phyloP scores from a whole-genome alignment of 23 tunicate species.

The Halocynthia aurantium region DNA sequence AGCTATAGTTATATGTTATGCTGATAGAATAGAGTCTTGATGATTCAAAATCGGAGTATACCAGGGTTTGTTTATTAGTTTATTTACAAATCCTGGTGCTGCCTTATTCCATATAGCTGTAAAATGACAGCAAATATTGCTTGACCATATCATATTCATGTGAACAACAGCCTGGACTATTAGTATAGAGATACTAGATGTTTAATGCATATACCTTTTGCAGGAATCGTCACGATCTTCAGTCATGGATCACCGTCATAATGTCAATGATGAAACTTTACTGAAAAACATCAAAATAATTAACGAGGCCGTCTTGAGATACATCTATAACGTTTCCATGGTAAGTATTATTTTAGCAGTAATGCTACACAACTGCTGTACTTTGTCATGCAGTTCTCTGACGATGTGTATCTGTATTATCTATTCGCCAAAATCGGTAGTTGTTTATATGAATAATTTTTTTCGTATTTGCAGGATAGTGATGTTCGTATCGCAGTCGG shows the following conservation, averaged over 20 bases:
- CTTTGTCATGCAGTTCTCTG: too few relatives aligned
- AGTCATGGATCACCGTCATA: slow-evolving; percentile 60
- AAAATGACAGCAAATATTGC: too few relatives aligned
- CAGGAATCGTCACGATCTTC: slow-evolving; percentile 63
- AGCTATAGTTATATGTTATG: too few relatives aligned
- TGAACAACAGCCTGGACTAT: too few relatives aligned
- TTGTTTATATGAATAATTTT: neutral
- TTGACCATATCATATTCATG: too few relatives aligned
- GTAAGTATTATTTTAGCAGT: slow-evolving; percentile 15
- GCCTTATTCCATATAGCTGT: too few relatives aligned
- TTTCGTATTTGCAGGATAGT: slow-evolving; percentile 23
- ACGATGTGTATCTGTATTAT: too few relatives aligned
- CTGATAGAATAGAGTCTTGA: too few relatives aligned
- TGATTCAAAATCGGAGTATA: too few relatives aligned
- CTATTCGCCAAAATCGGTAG: neutral
- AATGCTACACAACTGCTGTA: too few relatives aligned
- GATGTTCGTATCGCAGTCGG: slow-evolving; percentile 23
- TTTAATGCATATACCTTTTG: neutral
- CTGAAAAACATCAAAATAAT: slow-evolving; percentile 47
- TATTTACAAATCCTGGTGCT: too few relatives aligned
- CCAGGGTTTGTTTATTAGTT: too few relatives aligned
- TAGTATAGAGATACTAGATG: neutral
- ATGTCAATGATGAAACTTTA: slow-evolving; percentile 36
- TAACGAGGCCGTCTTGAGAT: slow-evolving; percentile 43
- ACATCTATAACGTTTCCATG: slow-evolving; percentile 42